phyloP scores from a whole-genome alignment of 2,888 invertebrate species.

The Phaedon cochleariae region DNA sequence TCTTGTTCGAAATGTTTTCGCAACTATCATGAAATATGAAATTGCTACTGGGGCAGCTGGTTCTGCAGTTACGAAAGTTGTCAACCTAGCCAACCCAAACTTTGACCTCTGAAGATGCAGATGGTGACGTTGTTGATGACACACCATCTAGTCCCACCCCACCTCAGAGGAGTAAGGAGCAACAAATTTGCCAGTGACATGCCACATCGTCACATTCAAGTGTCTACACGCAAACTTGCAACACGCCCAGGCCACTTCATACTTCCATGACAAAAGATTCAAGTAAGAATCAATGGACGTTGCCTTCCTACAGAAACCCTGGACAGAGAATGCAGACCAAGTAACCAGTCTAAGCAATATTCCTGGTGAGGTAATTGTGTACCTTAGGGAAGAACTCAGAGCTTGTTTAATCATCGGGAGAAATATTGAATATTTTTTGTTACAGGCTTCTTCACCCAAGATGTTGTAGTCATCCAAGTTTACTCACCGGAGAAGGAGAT shows the following conservation, averaged over 20 bases:
- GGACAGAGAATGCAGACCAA: conserved; percentile 11
- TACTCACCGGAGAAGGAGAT: neutral
- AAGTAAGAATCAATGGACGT: conserved; percentile 7
- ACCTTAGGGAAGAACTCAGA: neutral
- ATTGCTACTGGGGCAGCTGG: no score
- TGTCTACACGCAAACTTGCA: neutral
- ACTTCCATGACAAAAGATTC: neutral
- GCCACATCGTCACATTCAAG: neutral
- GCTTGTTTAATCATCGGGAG: conserved; percentile 5
- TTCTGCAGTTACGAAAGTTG: no score
- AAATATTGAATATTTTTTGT: conserved; percentile 16
- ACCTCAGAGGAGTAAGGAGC: no score
- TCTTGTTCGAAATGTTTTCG: no score
- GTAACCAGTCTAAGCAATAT: conserved; percentile 16
- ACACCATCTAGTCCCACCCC: no score
- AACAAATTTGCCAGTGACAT: no score
- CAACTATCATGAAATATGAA: no score
- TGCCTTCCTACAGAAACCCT: conserved; percentile 3
- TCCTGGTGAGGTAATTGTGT: conserved; percentile 11
- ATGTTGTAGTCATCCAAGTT: neutral
- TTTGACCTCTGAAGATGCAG: no score
- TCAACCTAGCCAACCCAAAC: no score
- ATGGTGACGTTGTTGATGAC: no score
- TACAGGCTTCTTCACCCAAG: conserved; percentile 1
- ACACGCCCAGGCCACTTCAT: conserved; percentile 3